A percentile compares a stretch with the other conserved stretches of the same genome.
Evolutionary conservation across 2,797 vertebrate species (phyloP).

Genomic region (Coranthus polyacanthus): DNA sequence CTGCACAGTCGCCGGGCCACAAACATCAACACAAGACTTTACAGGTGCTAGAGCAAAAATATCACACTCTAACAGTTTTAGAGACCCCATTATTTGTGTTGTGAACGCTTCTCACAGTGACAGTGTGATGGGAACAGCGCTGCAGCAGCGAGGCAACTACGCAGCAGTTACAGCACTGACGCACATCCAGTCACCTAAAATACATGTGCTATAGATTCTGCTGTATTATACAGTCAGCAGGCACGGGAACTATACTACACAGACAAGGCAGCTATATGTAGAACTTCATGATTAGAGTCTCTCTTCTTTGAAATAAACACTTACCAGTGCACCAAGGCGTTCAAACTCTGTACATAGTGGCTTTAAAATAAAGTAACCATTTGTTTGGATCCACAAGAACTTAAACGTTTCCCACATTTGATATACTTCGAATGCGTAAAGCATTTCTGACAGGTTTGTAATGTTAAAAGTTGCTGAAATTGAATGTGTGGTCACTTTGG

Average conservation of each 20-base stretch:
- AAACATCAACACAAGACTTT: conserved; percentile 26
- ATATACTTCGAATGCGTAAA: too few species aligned
- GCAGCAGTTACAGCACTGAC: conserved; percentile 1
- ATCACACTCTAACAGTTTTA: conserved; percentile 27
- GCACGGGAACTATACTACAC: too few species aligned
- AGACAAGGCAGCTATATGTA: not conserved
- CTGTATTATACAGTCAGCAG: not conserved
- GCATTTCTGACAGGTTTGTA: too few species aligned
- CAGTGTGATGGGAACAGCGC: conserved; percentile 1
- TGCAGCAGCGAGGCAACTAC: not conserved
- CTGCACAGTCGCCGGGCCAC: conserved; percentile 2
- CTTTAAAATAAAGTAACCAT: too few species aligned
- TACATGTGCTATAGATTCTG: not conserved
- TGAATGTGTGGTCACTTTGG: too few species aligned
- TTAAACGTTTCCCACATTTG: too few species aligned
- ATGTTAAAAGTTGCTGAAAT: too few species aligned
- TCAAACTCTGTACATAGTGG: too few species aligned
- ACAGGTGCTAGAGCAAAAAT: conserved; percentile 29
- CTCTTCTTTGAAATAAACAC: too few species aligned
- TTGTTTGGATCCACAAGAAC: too few species aligned
- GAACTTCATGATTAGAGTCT: not conserved
- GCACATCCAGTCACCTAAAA: not conserved
- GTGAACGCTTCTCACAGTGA: conserved; percentile 7
- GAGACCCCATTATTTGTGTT: conserved; percentile 23
- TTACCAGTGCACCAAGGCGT: too few species aligned